phyloP scores from a whole-genome alignment of 2,113 vertebrate genomes.

The Mormoops blainvillei region DNA sequence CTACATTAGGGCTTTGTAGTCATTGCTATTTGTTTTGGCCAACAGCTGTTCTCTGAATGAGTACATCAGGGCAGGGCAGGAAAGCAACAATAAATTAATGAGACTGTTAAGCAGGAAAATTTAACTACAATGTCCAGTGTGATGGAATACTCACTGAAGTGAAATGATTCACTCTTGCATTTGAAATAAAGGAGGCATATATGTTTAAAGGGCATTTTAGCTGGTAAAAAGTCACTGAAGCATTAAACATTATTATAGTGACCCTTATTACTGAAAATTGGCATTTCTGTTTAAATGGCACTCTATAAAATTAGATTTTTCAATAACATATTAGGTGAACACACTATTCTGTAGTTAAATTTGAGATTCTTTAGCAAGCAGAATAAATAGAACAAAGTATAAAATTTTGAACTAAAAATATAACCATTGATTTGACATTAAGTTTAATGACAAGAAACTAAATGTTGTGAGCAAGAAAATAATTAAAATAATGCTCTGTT shows the following conservation, averaged over 20 bases:
- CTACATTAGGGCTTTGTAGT: not conserved
- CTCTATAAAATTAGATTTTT: slow-evolving; percentile 65
- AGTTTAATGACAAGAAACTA: slow-evolving; percentile 33
- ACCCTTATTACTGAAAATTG: slow-evolving; percentile 69
- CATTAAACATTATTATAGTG: slow-evolving; percentile 66
- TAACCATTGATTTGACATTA: slow-evolving; percentile 57
- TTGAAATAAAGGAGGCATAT: slow-evolving; percentile 46
- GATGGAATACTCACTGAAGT: slow-evolving; percentile 55
- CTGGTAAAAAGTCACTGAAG: slow-evolving; percentile 60
- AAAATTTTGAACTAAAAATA: slow-evolving; percentile 25
- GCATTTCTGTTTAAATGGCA: slow-evolving; percentile 68
- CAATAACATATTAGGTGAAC: slow-evolving; percentile 52
- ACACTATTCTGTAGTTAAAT: slow-evolving; percentile 36
- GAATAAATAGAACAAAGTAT: slow-evolving; percentile 30
- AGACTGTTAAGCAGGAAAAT: slow-evolving; percentile 54
- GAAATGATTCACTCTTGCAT: slow-evolving; percentile 58
- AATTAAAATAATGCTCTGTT: slow-evolving; percentile 34
- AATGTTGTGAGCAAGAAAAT: not conserved
- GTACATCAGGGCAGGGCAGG: not conserved
- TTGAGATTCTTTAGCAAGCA: slow-evolving; percentile 23
- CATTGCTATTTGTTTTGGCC: slow-evolving; percentile 16
- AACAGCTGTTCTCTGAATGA: slow-evolving; percentile 2
- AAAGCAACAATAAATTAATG: slow-evolving; percentile 48
- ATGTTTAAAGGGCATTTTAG: slow-evolving; percentile 66
- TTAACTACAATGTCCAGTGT: slow-evolving; percentile 7